Evolutionary conservation across 2,113 vertebrate genomes (phyloP).

Genomic region (Seriola dumerili): DNA sequence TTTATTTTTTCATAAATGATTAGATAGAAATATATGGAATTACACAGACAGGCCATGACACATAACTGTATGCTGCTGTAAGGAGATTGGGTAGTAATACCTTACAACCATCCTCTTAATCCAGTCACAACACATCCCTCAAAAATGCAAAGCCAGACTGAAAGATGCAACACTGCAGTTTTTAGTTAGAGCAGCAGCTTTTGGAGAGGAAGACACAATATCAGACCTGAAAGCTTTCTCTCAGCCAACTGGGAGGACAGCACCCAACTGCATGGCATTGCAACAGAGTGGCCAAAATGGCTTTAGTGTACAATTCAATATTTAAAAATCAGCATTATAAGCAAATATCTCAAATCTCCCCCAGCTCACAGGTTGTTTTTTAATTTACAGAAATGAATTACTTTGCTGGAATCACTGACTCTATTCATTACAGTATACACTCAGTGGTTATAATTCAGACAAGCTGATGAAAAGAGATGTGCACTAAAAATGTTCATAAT

Average conservation of each 20-base stretch:
- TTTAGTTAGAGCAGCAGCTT: not conserved
- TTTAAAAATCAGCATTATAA: conserved; percentile 30
- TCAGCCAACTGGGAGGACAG: conserved; percentile 27
- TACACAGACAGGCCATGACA: not conserved
- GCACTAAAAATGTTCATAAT: conserved; percentile 8
- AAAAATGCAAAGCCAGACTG: not conserved
- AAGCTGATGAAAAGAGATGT: not conserved
- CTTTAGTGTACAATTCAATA: conserved; percentile 21
- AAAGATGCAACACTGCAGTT: not conserved
- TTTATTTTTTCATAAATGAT: not conserved
- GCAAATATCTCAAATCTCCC: conserved; percentile 15
- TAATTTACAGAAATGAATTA: not conserved
- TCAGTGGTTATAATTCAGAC: not conserved
- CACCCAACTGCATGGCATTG: conserved; percentile 14
- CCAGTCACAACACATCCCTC: conserved; percentile 23
- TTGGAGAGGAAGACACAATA: conserved; percentile 5
- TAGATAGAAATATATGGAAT: not conserved
- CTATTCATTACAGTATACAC: not conserved
- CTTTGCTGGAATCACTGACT: not conserved
- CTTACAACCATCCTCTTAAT: not conserved
- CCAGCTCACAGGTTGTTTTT: not conserved
- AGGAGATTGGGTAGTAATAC: not conserved
- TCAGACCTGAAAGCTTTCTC: not conserved
- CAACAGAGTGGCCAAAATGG: conserved; percentile 17
- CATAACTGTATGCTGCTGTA: not conserved